phyloP scores from a whole-genome alignment of 2,888 invertebrate genomes.

The Noctuana brunneofusca region DNA sequence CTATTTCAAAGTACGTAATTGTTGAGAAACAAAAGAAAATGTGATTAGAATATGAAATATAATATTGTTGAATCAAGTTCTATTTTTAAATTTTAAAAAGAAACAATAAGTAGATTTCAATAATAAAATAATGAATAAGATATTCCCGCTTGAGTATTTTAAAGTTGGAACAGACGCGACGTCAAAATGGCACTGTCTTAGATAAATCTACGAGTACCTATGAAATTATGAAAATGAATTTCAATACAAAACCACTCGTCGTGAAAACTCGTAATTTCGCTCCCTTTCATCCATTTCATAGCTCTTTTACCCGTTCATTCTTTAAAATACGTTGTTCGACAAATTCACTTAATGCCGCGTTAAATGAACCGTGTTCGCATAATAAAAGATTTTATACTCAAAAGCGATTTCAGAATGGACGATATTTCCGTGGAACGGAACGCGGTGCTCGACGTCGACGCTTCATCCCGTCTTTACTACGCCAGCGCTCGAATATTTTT shows the following conservation, averaged over 20 bases:
- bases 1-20: too few species aligned
- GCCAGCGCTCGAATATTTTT: conserved; percentile 56
- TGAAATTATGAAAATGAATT: conserved; percentile 53
- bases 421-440: conserved; percentile 69
- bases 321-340: conserved; percentile 79
- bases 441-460: conserved; percentile 54
- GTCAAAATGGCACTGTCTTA: conserved; percentile 5
- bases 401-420: conserved; percentile 75
- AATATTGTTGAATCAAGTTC: too few species aligned
- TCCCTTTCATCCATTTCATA: conserved; percentile 60
- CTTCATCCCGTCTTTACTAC: conserved; percentile 52
- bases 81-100: background rate
- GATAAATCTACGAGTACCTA: conserved; percentile 37
- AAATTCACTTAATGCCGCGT: conserved; percentile 81
- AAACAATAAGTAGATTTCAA: background rate
- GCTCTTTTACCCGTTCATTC: conserved; percentile 72
- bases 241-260: conserved; percentile 51
- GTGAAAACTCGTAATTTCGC: conserved; percentile 52
- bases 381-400: conserved; percentile 80
- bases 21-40: too few species aligned
- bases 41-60: too few species aligned
- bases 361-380: conserved; percentile 80
- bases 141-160: background rate
- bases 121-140: background rate
- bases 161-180: conserved; percentile 14